Percentiles rank a stretch among this genome's conserved stretches.
Conservation (phyloP, 30 jellyfish, hydroid and myxozoan species). For the Mastigias papua region DNA sequence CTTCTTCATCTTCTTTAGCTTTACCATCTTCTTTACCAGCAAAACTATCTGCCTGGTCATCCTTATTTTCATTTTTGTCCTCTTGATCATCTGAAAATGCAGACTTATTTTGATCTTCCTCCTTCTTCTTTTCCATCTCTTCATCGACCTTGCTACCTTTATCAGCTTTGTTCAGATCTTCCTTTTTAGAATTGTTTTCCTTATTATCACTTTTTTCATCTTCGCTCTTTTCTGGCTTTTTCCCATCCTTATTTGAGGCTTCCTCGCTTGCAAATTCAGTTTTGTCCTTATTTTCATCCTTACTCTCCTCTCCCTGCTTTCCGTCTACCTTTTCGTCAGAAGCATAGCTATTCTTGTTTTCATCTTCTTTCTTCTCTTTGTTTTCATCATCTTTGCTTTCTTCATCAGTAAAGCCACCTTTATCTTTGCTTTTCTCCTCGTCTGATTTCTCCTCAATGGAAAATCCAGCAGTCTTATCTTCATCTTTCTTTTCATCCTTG, state of each 20-base stretch:
- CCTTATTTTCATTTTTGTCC: neutral
- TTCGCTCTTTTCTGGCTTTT: conserved; percentile 12
- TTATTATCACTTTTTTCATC: neutral
- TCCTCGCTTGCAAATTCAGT: conserved; percentile 3
- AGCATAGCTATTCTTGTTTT: conserved; percentile 15
- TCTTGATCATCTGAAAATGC: neutral
- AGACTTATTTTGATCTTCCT: neutral
- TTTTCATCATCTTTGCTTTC: conserved; percentile 20
- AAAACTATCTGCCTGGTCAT: neutral
- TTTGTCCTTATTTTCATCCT: conserved; percentile 27
- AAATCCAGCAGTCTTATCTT: conserved; percentile 27
- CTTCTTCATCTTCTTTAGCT: conserved; percentile 1
- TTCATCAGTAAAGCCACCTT: conserved; percentile 1
- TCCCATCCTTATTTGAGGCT: conserved; percentile 8
- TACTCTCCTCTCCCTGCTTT: conserved; percentile 14
- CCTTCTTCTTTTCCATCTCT: neutral
- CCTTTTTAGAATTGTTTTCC: conserved; percentile 19
- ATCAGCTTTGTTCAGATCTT: conserved; percentile 8
- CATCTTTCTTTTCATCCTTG: conserved; percentile 29
- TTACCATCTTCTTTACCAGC: neutral
- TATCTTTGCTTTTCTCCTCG: neutral
- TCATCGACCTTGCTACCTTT: conserved; percentile 15
- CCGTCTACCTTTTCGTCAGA: conserved; percentile 6
- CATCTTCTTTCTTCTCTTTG: conserved; percentile 15
- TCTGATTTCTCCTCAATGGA: conserved; percentile 11